Percentiles rank a stretch among this genome's conserved stretches.
Evolutionary conservation across 2,113 vertebrate genomes (phyloP).

Genomic region (Peucedramus taeniatus): DNA sequence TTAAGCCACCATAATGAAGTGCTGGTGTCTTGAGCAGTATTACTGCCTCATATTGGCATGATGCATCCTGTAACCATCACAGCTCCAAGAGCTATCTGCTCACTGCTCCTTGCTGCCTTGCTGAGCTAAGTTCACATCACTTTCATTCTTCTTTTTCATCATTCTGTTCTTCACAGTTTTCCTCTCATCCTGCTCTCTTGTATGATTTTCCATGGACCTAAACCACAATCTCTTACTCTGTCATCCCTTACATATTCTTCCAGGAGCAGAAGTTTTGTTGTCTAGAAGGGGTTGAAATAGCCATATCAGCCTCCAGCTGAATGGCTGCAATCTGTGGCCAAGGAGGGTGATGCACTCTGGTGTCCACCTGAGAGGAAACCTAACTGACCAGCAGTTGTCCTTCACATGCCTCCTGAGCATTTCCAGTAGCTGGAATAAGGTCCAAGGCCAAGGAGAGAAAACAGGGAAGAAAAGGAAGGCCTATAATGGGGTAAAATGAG

Average conservation of each 20-base stretch:
- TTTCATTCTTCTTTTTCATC: not conserved
- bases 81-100: not conserved
- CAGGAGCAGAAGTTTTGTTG: not conserved
- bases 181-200: not conserved
- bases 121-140: not conserved
- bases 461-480: not conserved
- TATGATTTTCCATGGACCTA: not conserved
- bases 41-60: not conserved
- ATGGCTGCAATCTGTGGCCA: not conserved
- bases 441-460: not conserved
- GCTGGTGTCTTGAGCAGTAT: not conserved
- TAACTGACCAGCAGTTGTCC: not conserved
- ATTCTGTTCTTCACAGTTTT: not conserved
- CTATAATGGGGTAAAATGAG: not conserved
- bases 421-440: not conserved
- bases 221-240: not conserved
- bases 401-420: not conserved
- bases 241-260: not conserved
- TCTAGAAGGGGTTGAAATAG: not conserved
- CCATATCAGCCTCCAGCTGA: not conserved
- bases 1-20: not conserved
- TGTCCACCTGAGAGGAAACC: not conserved
- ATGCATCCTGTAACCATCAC: not conserved
- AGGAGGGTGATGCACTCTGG: not conserved
- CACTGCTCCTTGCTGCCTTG: not conserved